A percentile compares a stretch with the other conserved stretches of the same genome.
Evolutionary conservation across 1,140 invertebrate species (phyloP).

Genomic region (Bombus impatiens): DNA sequence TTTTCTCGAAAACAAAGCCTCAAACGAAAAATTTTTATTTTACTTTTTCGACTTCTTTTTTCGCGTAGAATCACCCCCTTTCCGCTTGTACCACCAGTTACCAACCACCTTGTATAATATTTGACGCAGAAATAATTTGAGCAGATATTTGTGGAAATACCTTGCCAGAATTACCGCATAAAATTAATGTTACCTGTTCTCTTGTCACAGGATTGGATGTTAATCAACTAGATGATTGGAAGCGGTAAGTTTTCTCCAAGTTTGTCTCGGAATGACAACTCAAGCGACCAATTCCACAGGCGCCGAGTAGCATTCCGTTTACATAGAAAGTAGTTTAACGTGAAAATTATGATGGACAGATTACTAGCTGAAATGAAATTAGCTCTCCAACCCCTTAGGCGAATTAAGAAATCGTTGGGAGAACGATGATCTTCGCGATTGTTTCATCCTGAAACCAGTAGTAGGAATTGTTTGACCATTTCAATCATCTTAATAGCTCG

Average conservation of each 20-base stretch:
- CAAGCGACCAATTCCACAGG: neutral
- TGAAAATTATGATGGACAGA: slow-evolving; percentile 22
- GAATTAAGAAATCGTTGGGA: neutral
- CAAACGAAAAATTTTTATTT: too few species aligned
- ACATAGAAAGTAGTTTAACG: slow-evolving; percentile 9
- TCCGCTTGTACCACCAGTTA: too few species aligned
- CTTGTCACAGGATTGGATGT: neutral
- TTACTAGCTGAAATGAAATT: slow-evolving; percentile 16
- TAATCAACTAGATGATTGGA: slow-evolving; percentile 3
- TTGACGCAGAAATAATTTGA: neutral
- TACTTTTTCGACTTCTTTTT: too few species aligned
- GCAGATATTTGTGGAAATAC: neutral
- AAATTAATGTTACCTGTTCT: neutral
- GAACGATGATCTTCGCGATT: neutral
- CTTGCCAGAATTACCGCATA: too few species aligned
- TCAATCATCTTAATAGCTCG: neutral
- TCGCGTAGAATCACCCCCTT: too few species aligned
- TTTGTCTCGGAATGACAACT: neutral
- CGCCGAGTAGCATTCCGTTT: neutral
- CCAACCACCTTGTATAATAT: too few species aligned
- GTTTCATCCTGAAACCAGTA: neutral
- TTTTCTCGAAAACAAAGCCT: too few species aligned
- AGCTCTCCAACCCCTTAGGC: too few species aligned
- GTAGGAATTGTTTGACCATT: neutral
- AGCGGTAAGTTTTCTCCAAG: neutral